A percentile compares a stretch with the other conserved stretches of the same genome.
Conservation (phyloP, 2,113 vertebrate species). For the Pterocles burchelli region DNA sequence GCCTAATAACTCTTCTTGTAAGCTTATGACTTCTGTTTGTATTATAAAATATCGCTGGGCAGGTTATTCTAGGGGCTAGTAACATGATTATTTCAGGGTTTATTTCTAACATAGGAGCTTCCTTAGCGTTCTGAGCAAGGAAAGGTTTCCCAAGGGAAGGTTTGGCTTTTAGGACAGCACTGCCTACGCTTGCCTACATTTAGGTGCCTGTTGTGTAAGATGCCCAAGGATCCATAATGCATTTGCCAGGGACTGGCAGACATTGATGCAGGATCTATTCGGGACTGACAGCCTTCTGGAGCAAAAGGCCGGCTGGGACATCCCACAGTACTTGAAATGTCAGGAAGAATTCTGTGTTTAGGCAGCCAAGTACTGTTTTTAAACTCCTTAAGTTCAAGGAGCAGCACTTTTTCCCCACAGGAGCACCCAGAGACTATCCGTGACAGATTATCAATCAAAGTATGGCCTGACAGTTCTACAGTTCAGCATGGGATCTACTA, state of each 20-base stretch:
- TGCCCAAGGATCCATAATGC: neutral
- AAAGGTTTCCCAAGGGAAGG: neutral
- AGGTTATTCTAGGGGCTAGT: neutral
- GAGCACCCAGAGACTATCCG: neutral
- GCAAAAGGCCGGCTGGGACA: neutral
- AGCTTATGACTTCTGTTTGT: neutral
- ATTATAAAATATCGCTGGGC: neutral
- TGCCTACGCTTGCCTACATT: neutral
- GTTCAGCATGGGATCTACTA: neutral
- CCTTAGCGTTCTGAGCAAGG: neutral
- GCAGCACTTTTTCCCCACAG: neutral
- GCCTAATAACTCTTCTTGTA: neutral
- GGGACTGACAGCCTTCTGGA: neutral
- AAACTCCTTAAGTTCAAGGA: neutral
- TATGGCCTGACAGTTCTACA: neutral
- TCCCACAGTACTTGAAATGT: neutral
- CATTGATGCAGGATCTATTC: neutral
- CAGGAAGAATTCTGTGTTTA: neutral
- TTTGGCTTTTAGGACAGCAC: neutral
- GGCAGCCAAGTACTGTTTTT: neutral
- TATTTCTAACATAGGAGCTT: neutral
- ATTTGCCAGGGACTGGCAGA: neutral
- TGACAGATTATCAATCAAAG: neutral
- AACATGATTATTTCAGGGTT: neutral
- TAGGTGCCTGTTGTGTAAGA: neutral